Base-by-base conservation (phyloP, 2,113 vertebrate genomes). In the Entosphenus tridentatus region DNA sequence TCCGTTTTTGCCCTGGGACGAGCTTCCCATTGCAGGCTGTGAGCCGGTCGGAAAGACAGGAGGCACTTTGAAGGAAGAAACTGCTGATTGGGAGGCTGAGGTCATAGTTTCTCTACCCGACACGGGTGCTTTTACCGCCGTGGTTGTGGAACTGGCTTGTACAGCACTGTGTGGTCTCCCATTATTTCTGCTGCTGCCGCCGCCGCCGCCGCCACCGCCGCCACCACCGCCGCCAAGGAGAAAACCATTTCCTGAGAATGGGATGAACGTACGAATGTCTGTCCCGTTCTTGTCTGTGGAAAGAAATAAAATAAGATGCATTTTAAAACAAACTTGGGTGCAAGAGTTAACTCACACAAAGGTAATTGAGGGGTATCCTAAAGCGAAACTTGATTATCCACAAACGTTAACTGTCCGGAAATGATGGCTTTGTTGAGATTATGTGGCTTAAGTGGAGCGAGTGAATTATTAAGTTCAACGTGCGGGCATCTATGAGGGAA, bases 171-270 rank as follows among this genome's bases (percentile, higher is more conserved):
- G 70, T 71, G 9, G 11, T 39, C 12, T 2, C 13, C 39, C 72
- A 14, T 13, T 68, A 13, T 74, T 72, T 59, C 69, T 68, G 56
- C 71, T 75, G 11, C 70, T 56, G 68, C 65, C 65, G 0, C 71
- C 75, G 10, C 69, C 57, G 68, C 65, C 67, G 0, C 76, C 79
- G 55, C 69, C 73, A 13, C 80, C 81, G 71, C 85, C 85, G n/a
- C n/a, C n/a, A n/a, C n/a, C n/a, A n/a, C n/a, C 73, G 14, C 80
- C 81, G 71, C 85, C 85, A 7, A 96, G 83, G 2, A 81, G 69
- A 73, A 86, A 82, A 1, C 90, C 89, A 70, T 71, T 87, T 9
- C 93, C 93, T 70, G 79, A 85, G 56, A 96, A 98, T 7, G 87
- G 84, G 11, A 82, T 75, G 8, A 84, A 13, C 9, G 76, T 80